These are phyloP conservation scores for Lagorchestes hirsutus DNA, from an alignment of 2,797 vertebrate species.

Conservation along the genomic window DNA sequence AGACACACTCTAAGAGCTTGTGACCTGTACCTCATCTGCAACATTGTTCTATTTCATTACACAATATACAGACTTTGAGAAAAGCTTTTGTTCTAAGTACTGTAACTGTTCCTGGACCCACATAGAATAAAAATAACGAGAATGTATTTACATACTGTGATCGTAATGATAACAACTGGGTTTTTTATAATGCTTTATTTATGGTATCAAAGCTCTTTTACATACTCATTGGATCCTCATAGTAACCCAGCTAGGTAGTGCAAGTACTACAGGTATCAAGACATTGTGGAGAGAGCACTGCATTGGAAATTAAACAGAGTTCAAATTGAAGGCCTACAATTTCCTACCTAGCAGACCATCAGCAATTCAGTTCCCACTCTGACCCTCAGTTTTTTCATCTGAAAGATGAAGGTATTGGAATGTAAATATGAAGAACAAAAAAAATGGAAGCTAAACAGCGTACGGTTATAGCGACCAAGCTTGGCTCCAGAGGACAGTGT, in stretches of 20 bases:
- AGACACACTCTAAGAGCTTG: neutral
- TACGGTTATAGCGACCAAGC: neutral
- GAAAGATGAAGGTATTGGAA: accelerated
- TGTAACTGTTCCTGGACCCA: neutral
- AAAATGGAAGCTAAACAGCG: neutral
- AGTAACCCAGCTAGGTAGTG: neutral
- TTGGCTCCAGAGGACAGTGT: neutral
- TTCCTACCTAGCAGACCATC: neutral
- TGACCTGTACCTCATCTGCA: neutral
- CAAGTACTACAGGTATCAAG: neutral
- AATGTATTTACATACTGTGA: neutral
- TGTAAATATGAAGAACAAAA: neutral
- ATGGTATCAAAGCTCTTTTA: neutral
- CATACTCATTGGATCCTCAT: neutral
- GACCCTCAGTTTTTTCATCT: neutral
- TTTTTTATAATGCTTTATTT: neutral
- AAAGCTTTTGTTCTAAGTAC: neutral
- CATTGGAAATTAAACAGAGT: neutral
- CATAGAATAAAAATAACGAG: neutral
- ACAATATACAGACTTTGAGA: neutral
- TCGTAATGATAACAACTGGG: neutral
- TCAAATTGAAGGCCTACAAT: neutral
- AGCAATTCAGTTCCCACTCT: too few relatives aligned
- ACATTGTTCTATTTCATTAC: neutral
- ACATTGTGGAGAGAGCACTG: neutral